Percentiles rank a stretch among this genome's conserved stretches.
phyloP scores from a whole-genome alignment of 2,113 vertebrate genomes.

The Tonatia bakeri region DNA sequence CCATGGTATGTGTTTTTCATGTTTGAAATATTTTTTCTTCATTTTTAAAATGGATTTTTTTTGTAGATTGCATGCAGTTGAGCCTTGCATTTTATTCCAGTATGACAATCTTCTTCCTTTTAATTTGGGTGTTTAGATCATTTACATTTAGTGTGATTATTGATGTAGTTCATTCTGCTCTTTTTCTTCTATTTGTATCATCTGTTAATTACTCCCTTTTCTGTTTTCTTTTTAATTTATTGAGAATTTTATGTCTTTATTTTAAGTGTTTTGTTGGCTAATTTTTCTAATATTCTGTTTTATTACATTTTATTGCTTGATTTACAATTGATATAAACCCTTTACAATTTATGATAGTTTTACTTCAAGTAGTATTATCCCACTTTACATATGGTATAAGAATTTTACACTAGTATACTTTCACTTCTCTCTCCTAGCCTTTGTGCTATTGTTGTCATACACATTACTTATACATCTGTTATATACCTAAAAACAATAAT shows the following conservation, averaged over 20 bases:
- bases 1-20: neutral
- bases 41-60: constrained; percentile 13
- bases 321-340: neutral
- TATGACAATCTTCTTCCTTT: neutral
- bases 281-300: neutral
- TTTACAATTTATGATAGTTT: neutral
- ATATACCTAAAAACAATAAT: constrained; percentile 10
- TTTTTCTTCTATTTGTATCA: constrained; percentile 14
- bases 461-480: neutral
- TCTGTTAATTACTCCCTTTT: neutral
- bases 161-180: neutral
- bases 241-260: neutral
- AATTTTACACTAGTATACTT: neutral
- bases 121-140: neutral
- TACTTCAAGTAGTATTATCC: neutral
- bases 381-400: neutral
- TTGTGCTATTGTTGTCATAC: neutral
- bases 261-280: neutral
- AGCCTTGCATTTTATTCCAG: neutral
- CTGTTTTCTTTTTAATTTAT: neutral
- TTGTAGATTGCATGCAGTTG: neutral
- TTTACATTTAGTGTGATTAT: constrained; percentile 14
- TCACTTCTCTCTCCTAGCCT: neutral
- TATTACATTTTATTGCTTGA: neutral
- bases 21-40: constrained; percentile 12